A percentile compares a stretch with the other conserved stretches of the same genome.
These are phyloP conservation scores for Ptychoptera contaminata DNA, from an alignment of 2,888 invertebrate species.

Conservation along the genomic window DNA sequence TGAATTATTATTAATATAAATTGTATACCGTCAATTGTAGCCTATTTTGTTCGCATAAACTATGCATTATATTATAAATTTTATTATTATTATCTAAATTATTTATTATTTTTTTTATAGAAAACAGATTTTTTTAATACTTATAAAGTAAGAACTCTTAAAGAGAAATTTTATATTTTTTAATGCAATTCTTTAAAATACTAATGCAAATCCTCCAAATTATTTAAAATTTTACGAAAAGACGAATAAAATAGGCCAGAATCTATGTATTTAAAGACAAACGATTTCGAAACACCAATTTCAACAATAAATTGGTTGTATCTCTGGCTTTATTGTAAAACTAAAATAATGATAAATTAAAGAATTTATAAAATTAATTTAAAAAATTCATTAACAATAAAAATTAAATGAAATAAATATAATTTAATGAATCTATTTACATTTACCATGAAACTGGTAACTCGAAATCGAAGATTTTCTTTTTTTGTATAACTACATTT, in stretches of 20 bases:
- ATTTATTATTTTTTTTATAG: background rate
- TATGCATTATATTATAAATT: background rate
- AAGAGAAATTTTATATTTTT: too few species aligned
- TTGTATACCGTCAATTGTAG: conserved; percentile 8
- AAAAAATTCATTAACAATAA: background rate
- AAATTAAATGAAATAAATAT: background rate
- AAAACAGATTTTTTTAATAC: too few species aligned
- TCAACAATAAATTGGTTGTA: conserved; percentile 5
- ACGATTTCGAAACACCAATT: conserved; percentile 16
- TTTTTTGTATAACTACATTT: conserved; percentile 1
- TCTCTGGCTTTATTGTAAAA: conserved; percentile 1
- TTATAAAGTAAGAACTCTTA: too few species aligned
- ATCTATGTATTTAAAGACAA: background rate
- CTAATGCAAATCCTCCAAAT: background rate
- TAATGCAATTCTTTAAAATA: too few species aligned
- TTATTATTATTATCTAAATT: background rate
- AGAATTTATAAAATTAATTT: conserved; percentile 1
- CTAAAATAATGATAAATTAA: conserved; percentile 2
- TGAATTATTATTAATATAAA: conserved; percentile 1
- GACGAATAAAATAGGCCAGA: conserved; percentile 5
- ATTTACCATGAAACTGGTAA: conserved; percentile 14
- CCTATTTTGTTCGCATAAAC: conserved; percentile 12
- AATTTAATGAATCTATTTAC: background rate
- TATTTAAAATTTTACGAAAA: background rate
- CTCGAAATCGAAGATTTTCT: conserved; percentile 14